These are phyloP conservation scores for Myxocyprinus asiaticus DNA, from an alignment of 2,113 vertebrate genomes.

Conservation along the genomic window DNA sequence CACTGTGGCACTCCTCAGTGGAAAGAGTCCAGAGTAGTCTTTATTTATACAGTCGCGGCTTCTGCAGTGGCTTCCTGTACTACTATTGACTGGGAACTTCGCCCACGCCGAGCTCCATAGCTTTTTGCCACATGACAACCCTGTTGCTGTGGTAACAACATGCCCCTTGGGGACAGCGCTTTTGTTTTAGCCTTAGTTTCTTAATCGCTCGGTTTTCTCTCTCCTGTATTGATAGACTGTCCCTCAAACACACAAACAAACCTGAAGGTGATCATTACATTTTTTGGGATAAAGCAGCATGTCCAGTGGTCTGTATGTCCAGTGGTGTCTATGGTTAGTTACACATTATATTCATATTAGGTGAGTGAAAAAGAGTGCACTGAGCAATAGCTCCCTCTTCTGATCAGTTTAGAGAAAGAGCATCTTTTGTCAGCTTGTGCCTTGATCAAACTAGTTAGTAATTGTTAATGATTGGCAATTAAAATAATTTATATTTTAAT, in stretches of 20 bases:
- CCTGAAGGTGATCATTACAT: slow-evolving; percentile 21
- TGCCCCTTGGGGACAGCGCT: slow-evolving; percentile 71
- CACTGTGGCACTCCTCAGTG: not conserved
- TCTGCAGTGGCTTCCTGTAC: not conserved
- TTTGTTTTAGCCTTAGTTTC: slow-evolving; percentile 66
- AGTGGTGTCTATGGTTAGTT: not conserved
- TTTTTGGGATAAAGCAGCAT: slow-evolving; percentile 28
- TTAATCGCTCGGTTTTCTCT: slow-evolving; percentile 33
- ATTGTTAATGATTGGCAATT: no score
- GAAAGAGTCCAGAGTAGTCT: not conserved
- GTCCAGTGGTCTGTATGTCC: not conserved
- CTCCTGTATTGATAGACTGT: slow-evolving; percentile 14
- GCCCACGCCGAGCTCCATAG: slow-evolving; percentile 41
- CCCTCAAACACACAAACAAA: slow-evolving; percentile 16
- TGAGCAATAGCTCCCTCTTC: slow-evolving; percentile 27
- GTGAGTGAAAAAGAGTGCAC: not conserved
- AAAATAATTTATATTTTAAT: no score
- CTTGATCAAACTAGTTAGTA: no score
- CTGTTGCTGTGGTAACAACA: slow-evolving; percentile 77
- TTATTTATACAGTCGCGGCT: not conserved
- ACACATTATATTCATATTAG: not conserved
- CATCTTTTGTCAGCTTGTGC: no score
- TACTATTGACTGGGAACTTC: slow-evolving; percentile 12
- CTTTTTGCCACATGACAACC: slow-evolving; percentile 67
- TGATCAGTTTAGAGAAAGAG: slow-evolving; percentile 4